Evolutionary conservation across 2,797 vertebrate genomes (phyloP).

Genomic region (Semotilus atromaculatus): DNA sequence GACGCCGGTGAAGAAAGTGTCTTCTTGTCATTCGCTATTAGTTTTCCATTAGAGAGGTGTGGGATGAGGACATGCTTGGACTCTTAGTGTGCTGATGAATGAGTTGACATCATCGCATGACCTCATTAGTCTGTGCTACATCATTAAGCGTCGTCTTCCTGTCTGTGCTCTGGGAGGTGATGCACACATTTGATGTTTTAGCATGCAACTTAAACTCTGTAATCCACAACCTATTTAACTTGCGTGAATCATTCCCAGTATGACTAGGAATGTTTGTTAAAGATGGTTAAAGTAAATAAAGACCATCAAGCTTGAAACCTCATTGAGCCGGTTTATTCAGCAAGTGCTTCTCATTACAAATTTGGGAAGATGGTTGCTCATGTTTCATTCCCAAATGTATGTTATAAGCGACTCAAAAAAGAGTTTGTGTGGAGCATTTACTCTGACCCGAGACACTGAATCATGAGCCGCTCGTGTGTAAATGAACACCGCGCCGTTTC

Average conservation of each 20-base stretch:
- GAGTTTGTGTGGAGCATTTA: too few relatives aligned
- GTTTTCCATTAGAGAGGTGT: slow-evolving; percentile 5
- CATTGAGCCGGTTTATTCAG: too few relatives aligned
- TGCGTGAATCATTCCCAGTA: not conserved
- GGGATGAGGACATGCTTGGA: not conserved
- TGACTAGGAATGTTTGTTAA: not conserved
- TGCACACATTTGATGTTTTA: not conserved
- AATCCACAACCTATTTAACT: not conserved
- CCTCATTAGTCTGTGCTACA: not conserved
- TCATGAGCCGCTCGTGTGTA: not conserved
- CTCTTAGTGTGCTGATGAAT: not conserved
- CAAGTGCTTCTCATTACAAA: too few relatives aligned
- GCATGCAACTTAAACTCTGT: not conserved
- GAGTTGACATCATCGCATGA: not conserved
- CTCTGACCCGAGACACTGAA: not conserved
- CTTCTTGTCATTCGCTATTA: not conserved
- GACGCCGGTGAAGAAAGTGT: not conserved
- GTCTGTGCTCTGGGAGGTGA: not conserved
- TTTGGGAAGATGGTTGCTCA: too few relatives aligned
- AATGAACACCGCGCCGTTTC: not conserved
- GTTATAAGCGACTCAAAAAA: too few relatives aligned
- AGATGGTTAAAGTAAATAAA: not conserved
- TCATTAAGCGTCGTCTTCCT: slow-evolving; percentile 2
- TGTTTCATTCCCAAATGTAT: too few relatives aligned
- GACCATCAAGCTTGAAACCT: too few relatives aligned